These are phyloP conservation scores for Aplochiton taeniatus DNA, from an alignment of 2,797 vertebrate species.

Conservation along the genomic window DNA sequence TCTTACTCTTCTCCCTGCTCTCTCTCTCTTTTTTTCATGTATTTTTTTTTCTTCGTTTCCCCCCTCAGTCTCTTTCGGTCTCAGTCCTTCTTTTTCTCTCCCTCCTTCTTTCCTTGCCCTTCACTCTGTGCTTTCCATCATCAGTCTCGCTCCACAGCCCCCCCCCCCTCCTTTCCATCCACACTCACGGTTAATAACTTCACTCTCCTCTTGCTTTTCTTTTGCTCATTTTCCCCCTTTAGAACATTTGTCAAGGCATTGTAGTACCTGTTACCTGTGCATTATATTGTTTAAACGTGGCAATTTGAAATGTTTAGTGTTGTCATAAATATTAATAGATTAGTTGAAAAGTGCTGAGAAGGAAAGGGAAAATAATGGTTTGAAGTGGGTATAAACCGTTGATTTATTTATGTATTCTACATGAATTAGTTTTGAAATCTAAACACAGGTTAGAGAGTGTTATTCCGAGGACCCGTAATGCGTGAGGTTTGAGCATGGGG, in stretches of 20 bases:
- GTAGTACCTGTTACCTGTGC: constrained; percentile 60
- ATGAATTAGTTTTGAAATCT: constrained; percentile 82
- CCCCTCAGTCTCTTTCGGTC: constrained; percentile 51
- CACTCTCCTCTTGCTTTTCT: constrained; percentile 60
- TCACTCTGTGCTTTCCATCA: constrained; percentile 53
- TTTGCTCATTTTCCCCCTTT: constrained; percentile 21
- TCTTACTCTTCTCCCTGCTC: constrained; percentile 69
- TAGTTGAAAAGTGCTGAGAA: constrained; percentile 75
- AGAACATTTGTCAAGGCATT: constrained; percentile 59
- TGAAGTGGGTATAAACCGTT: constrained; percentile 77
- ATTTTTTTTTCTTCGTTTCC: constrained; percentile 12
- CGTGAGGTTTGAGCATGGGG: constrained; percentile 64
- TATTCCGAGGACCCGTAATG: constrained; percentile 72
- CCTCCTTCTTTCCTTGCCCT: constrained; percentile 38
- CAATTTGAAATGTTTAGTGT: constrained; percentile 78
- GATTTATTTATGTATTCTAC: constrained; percentile 85
- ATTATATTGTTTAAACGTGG: constrained; percentile 77
- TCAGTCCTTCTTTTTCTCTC: constrained; percentile 50
- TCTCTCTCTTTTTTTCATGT: constrained; percentile 68
- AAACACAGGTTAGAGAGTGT: constrained; percentile 77
- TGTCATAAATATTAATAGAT: constrained; percentile 85
- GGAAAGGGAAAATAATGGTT: constrained; percentile 74
- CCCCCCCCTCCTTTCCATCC: constrained; percentile 78
- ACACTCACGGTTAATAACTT: constrained; percentile 68
- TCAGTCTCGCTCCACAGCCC: constrained; percentile 73